These are phyloP conservation scores for Hippocampus kuda DNA, from an alignment of 2,797 vertebrate genomes.

Conservation along the genomic window DNA sequence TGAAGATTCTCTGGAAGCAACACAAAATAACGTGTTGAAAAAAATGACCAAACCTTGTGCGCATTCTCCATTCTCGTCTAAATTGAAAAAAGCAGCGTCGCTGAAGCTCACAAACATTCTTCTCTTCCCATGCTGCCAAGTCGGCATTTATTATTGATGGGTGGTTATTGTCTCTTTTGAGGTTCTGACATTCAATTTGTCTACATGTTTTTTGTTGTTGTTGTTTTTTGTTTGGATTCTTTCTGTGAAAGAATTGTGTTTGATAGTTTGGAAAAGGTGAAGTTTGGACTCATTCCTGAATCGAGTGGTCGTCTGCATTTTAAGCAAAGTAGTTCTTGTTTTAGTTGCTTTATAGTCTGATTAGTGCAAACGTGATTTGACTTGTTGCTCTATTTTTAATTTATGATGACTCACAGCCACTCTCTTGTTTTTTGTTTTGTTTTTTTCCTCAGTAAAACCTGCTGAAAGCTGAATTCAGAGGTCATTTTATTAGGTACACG, in stretches of 20 bases:
- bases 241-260: conserved; percentile 90
- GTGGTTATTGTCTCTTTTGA: conserved; percentile 27
- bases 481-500: conserved; percentile 2
- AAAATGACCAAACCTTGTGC: conserved; percentile 49
- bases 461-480: conserved; percentile 35
- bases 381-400: neutral
- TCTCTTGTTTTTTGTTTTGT: conserved; percentile 13
- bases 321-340: conserved; percentile 53
- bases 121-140: conserved; percentile 77
- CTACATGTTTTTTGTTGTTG: conserved; percentile 39
- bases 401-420: conserved; percentile 13
- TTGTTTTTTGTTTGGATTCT: conserved; percentile 71
- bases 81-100: conserved; percentile 52
- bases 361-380: conserved; percentile 28
- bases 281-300: conserved; percentile 62
- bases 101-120: conserved; percentile 58
- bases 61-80: conserved; percentile 41
- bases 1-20: conserved; percentile 4
- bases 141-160: conserved; percentile 37
- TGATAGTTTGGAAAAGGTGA: conserved; percentile 70
- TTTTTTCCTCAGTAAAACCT: conserved; percentile 41
- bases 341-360: conserved; percentile 37
- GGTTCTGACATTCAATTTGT: conserved; percentile 32
- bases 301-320: conserved; percentile 57
- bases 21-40: conserved; percentile 22